A percentile compares a stretch with the other conserved stretches of the same genome.
These are phyloP conservation scores for Syngnathus rostellatus DNA, from an alignment of 2,797 vertebrate genomes.

Conservation along the genomic window DNA sequence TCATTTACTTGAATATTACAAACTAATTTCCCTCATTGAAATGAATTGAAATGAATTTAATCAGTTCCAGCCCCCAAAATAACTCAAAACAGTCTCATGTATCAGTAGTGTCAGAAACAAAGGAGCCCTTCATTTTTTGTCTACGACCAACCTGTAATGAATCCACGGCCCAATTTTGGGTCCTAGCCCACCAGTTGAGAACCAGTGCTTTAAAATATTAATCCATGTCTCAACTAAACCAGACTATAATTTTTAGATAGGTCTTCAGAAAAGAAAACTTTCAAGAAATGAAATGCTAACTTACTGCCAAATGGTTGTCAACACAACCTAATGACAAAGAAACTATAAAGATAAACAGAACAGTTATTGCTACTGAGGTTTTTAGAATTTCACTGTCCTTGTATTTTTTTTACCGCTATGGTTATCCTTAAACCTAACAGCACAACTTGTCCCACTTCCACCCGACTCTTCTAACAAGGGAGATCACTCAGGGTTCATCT, in stretches of 20 bases:
- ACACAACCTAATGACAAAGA: background rate
- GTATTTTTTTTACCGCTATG: constrained; percentile 6
- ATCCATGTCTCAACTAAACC: no score
- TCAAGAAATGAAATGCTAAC: background rate
- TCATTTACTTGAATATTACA: background rate
- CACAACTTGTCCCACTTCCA: constrained; percentile 20
- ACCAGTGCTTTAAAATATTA: no score
- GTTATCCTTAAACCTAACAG: constrained; percentile 22
- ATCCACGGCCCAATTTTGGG: no score
- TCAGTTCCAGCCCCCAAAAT: no score
- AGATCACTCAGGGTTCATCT: constrained; percentile 45
- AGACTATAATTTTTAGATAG: no score
- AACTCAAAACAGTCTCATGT: no score
- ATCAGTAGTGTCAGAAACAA: no score
- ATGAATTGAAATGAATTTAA: background rate
- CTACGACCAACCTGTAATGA: no score
- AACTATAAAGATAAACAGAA: constrained; percentile 1
- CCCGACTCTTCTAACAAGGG: constrained; percentile 58
- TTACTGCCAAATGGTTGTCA: background rate
- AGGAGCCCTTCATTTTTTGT: no score
- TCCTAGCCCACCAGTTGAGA: no score
- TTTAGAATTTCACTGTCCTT: constrained; percentile 8
- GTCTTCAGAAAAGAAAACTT: no score
- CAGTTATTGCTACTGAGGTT: constrained; percentile 17
- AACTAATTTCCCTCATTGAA: background rate